A percentile compares a stretch with the other conserved stretches of the same genome.
Conservation (phyloP, 1,140 invertebrate species). For the Bilobella aurantiaca region DNA sequence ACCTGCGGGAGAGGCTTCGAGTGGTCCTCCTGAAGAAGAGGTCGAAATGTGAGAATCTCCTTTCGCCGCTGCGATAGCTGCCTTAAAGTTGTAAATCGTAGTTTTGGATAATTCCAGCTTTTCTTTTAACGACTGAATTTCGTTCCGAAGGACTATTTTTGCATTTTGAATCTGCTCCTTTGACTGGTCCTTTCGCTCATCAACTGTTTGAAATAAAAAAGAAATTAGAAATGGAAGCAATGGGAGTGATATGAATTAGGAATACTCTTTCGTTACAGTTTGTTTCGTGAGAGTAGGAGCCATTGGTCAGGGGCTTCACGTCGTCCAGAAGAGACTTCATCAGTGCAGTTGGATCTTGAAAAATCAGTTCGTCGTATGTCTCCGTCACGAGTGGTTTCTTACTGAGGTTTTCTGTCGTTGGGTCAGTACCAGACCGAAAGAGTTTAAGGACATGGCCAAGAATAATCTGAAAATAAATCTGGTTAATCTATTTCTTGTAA, state of each 20-base stretch:
- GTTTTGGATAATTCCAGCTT: not conserved
- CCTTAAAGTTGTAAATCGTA: too few species aligned
- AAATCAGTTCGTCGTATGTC: slow-evolving; percentile 94
- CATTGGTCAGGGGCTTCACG: slow-evolving; percentile 46
- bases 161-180: not conserved
- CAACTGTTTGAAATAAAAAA: not conserved
- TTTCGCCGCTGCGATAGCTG: too few species aligned
- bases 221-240: not conserved
- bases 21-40: not conserved
- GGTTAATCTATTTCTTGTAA: slow-evolving; percentile 31
- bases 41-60: not conserved
- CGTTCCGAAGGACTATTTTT: not conserved
- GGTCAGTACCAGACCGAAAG: slow-evolving; percentile 70
- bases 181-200: not conserved
- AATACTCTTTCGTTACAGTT: not conserved
- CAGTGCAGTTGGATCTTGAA: slow-evolving; percentile 82
- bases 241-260: too few species aligned
- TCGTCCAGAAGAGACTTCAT: slow-evolving; percentile 81
- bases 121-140: not conserved
- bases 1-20: too few species aligned
- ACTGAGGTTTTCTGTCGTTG: slow-evolving; percentile 35
- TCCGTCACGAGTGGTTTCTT: slow-evolving; percentile 81
- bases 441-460: slow-evolving; percentile 92
- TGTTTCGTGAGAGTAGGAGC: not conserved
- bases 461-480: slow-evolving; percentile 58